These are phyloP conservation scores for Actinostola sp. DNA, from an alignment of 92 coral and sea anemone species.

Conservation along the genomic window DNA sequence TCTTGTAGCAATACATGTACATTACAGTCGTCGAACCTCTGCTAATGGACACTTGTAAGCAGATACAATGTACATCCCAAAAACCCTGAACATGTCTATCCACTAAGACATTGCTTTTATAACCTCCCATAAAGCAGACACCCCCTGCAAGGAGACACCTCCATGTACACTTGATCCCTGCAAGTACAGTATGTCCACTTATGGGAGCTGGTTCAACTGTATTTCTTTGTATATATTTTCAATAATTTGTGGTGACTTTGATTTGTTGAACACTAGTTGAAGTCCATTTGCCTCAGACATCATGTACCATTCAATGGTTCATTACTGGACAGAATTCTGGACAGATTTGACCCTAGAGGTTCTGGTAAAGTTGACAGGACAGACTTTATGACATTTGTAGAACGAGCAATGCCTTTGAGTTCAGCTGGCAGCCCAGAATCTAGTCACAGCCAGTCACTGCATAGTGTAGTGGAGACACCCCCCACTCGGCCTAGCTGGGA, in stretches of 20 bases:
- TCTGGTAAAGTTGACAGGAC: slow-evolving; percentile 81
- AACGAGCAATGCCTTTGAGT: slow-evolving; percentile 74
- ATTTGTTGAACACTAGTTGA: slow-evolving; percentile 44
- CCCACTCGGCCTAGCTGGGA: slow-evolving; percentile 84
- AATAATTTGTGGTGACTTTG: neutral
- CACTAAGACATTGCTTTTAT: too few species aligned
- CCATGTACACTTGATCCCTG: too few species aligned
- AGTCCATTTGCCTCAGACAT: slow-evolving; percentile 69
- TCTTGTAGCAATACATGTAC: too few species aligned
- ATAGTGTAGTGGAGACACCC: slow-evolving; percentile 48
- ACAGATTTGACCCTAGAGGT: slow-evolving; percentile 63
- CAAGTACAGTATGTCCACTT: too few species aligned
- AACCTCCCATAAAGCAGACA: too few species aligned
- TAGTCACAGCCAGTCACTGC: slow-evolving; percentile 15
- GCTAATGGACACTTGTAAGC: too few species aligned
- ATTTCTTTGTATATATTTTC: neutral
- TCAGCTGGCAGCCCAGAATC: slow-evolving; percentile 37
- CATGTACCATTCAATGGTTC: slow-evolving; percentile 80
- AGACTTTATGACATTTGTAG: slow-evolving; percentile 72
- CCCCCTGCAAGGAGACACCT: too few species aligned
- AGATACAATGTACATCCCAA: too few species aligned
- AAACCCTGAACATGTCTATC: too few species aligned
- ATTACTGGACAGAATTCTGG: slow-evolving; percentile 71
- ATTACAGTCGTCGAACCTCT: too few species aligned
- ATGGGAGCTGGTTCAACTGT: neutral